Evolutionary conservation across 1,140 invertebrate species (phyloP).

Genomic region (Augochlora pura): DNA sequence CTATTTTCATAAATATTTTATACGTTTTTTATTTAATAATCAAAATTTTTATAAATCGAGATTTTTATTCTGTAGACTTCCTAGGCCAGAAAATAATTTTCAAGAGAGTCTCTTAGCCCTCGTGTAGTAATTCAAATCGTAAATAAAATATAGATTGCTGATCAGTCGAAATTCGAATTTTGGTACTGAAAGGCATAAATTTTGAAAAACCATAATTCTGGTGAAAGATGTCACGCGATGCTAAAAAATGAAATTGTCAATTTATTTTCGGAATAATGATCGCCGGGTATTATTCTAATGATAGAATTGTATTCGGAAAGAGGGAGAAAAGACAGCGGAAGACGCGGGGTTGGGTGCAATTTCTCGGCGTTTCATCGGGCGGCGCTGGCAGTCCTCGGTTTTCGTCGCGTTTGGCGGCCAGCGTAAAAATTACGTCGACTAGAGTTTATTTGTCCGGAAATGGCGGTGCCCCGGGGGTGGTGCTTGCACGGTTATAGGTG

Average conservation of each 20-base stretch:
- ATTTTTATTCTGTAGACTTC: no score
- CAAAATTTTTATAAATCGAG: no score
- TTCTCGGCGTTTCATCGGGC: conserved; percentile 58
- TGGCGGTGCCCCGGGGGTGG: conserved; percentile 78
- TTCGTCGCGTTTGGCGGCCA: conserved; percentile 76
- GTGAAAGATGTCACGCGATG: no score
- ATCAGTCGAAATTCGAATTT: no score
- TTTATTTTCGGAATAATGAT: neutral
- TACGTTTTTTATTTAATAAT: no score
- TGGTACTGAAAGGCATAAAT: no score
- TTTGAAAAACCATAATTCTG: no score
- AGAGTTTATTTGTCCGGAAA: conserved; percentile 81
- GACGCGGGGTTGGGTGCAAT: conserved; percentile 41
- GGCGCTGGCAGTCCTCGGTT: conserved; percentile 70
- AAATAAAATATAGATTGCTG: no score
- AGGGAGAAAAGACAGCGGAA: neutral
- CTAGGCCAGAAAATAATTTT: no score
- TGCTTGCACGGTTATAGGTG: conserved; percentile 77
- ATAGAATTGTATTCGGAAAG: neutral
- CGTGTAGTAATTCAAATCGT: no score
- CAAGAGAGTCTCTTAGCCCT: no score
- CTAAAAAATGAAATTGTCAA: neutral
- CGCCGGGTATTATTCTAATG: neutral
- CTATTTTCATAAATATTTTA: no score
- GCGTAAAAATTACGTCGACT: conserved; percentile 81